Base-by-base conservation (phyloP, 2,113 vertebrate genomes). In the Cebidichthys violaceus region DNA sequence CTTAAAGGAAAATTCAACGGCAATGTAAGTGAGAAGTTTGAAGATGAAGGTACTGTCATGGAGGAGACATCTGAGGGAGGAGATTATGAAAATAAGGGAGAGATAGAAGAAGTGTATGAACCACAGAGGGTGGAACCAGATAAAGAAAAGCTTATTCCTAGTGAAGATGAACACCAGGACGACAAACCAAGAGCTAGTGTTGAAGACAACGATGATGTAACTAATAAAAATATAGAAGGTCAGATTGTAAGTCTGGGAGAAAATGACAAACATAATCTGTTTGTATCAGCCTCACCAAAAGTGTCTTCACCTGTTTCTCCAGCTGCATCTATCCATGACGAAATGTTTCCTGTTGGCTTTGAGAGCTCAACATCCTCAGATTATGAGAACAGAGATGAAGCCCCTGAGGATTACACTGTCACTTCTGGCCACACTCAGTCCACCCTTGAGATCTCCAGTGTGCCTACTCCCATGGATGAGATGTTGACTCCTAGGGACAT, bases 401-500 rank as follows among this genome's bases (percentile, higher is more conserved):
- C 94, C 5, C 96, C 94, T 24, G 97, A 98, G 66, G 97, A 98
- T 82, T 97, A 96, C 89, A 97, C 97, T 0, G 95, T 96, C 87
- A 97, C 96, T 43, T 98, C 97, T 15, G 96, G 96, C 72, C 96
- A 96, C 52, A 97, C 97, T 45, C 97, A 97, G 82, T 99, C 97
- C n/a, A 98, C 96, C 59, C 96, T 97, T 24, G 97, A 99, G 94
- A 97, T 98, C 86, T 97, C 97, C 50, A 98, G 97, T 89, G 96
- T 97, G 82, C 97, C 97, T 64, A 97, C 98, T 62, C 97, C 97
- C n/a, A 96, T 98, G 95, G 98, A 99, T 89, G 97, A 96, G 86
- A 98, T 98, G 97, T 96, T 96, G 2, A 99, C 97, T 75, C 97
- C 97, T 4, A 96, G 96, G 1, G 97, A 99, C 41, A 92, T 97